A percentile compares a stretch with the other conserved stretches of the same genome.
Evolutionary conservation across 2,797 vertebrate species (phyloP).

Genomic region (Acestrorhynchus altus): DNA sequence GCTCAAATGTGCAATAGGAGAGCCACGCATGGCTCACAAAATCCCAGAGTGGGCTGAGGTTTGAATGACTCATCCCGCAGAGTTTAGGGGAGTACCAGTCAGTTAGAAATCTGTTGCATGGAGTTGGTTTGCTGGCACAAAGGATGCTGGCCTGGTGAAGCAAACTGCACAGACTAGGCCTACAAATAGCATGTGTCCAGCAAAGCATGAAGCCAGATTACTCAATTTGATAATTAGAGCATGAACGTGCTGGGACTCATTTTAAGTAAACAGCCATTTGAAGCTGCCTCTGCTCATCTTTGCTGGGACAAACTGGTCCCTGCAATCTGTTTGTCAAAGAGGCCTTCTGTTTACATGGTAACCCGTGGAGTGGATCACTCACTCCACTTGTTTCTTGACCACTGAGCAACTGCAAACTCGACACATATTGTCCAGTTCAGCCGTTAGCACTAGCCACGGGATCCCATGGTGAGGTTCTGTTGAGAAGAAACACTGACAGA

Average conservation of each 20-base stretch:
- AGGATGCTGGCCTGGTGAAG: conserved; percentile 5
- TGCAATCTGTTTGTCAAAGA: not conserved
- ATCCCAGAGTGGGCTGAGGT: conserved; percentile 37
- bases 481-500: not conserved
- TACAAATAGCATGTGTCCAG: conserved; percentile 46
- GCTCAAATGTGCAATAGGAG: conserved; percentile 26
- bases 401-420: conserved; percentile 5
- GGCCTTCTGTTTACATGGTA: not conserved
- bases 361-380: not conserved
- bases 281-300: conserved; percentile 20
- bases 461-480: not conserved
- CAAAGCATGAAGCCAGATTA: conserved; percentile 53
- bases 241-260: conserved; percentile 40
- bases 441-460: not conserved
- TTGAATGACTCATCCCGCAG: conserved; percentile 35
- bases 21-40: conserved; percentile 3
- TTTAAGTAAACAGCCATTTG: conserved; percentile 37
- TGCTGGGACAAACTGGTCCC: conserved; percentile 8
- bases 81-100: conserved; percentile 16
- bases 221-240: conserved; percentile 52
- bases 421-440: not conserved
- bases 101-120: not conserved
- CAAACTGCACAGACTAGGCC: conserved; percentile 1
- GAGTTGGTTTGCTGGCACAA: not conserved
- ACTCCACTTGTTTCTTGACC: not conserved